Base-by-base conservation (phyloP, 2,113 vertebrate genomes). In the Aleadryas rufinucha region DNA sequence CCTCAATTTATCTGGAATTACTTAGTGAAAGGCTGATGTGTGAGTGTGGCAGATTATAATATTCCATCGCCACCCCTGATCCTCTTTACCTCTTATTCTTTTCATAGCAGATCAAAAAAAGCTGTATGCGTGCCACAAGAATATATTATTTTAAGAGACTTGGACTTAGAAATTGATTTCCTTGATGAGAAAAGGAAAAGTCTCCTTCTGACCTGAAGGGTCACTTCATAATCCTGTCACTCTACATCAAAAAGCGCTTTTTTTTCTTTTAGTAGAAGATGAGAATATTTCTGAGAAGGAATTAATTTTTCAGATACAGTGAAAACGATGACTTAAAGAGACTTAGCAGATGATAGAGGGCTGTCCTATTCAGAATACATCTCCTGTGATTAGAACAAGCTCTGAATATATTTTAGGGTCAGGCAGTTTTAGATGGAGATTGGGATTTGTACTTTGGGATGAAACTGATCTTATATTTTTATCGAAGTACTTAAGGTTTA, bases 1-100 rank as follows among this genome's bases (percentile, higher is more conserved):
- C 98, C 98, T 98, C 98, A 98, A 97, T 98, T 98, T 98, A 98
- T 98, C 98, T 98, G 98, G 98, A 98, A 98, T 98, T 98, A 98
- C 98, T 98, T 96, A 97, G 98, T 97, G 97, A 97, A 98, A 97
- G 98, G 97, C 97, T 98, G 97, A 97, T 97, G 97, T 98, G 98
- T 98, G 98, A 98, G 98, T 97, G 97, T 95, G 97, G 97, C 97
- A 97, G 98, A 98, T 98, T 98, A 98, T 98, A 98, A 98, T 98
- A 98, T 98, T 98, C 97, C 97, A 97, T 97, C 96, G 74, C 97
- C 98, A 98, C 98, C 97, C 97, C 98, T 98, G 98, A 98, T 98
- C 98, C 98, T 98, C 98, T 98, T 98, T 98, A 97, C 98, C 97
- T 98, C 98, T 98, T 98, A 97, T 96, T 98, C 98, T 98, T 98